These are phyloP conservation scores for Clostera curtula DNA, from an alignment of 2,888 invertebrate species.

Conservation along the genomic window DNA sequence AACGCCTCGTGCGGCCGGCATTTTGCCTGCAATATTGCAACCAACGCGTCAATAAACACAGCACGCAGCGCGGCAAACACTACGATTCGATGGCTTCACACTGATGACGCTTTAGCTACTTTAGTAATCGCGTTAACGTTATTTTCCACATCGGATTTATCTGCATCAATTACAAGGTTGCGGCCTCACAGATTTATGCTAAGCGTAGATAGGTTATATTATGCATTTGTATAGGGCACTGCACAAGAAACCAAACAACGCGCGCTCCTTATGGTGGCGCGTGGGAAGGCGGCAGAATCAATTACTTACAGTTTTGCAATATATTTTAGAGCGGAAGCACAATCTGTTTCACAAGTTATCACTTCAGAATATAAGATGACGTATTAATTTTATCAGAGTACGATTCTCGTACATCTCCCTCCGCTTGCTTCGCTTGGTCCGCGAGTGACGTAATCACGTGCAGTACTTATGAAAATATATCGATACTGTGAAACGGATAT, in stretches of 20 bases:
- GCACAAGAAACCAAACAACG: slow-evolving; percentile 63
- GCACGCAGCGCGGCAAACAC: slow-evolving; percentile 55
- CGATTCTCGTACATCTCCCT: slow-evolving; percentile 60
- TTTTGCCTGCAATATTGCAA: slow-evolving; percentile 68
- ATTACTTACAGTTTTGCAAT: slow-evolving; percentile 57
- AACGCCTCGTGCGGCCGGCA: slow-evolving; percentile 71
- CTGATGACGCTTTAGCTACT: slow-evolving; percentile 58
- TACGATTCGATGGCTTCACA: slow-evolving; percentile 36
- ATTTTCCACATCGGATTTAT: slow-evolving; percentile 45
- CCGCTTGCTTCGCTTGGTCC: slow-evolving; percentile 56
- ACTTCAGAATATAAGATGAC: slow-evolving; percentile 58
- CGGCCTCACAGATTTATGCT: slow-evolving; percentile 60
- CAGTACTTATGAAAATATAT: no score
- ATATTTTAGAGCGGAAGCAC: slow-evolving; percentile 35
- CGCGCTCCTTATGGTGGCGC: slow-evolving; percentile 37
- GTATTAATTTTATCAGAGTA: slow-evolving; percentile 62
- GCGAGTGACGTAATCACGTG: slow-evolving; percentile 48
- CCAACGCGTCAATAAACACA: slow-evolving; percentile 63
- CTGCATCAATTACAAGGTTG: slow-evolving; percentile 62
- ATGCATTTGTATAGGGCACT: slow-evolving; percentile 68
- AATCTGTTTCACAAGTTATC: slow-evolving; percentile 37
- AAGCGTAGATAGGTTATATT: slow-evolving; percentile 68
- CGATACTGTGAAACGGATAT: no score
- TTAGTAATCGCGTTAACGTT: slow-evolving; percentile 56
- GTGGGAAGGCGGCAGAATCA: slow-evolving; percentile 20